These are phyloP conservation scores for Papilio xuthus DNA, from an alignment of 1,140 invertebrate genomes.

Conservation along the genomic window DNA sequence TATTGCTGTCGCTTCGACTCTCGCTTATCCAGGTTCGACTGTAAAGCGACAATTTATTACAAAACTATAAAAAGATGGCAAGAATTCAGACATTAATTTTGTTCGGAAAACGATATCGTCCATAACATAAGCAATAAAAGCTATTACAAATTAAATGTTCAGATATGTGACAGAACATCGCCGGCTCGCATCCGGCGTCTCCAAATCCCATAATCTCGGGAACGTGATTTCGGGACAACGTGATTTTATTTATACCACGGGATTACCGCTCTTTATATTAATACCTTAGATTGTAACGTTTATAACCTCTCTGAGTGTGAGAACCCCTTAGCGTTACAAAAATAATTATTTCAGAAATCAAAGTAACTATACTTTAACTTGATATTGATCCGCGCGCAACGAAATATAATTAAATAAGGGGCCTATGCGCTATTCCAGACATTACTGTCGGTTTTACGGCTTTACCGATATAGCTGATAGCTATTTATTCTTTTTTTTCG, in stretches of 20 bases:
- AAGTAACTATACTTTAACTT: too few species aligned
- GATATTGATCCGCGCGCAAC: too few species aligned
- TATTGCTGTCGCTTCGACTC: too few species aligned
- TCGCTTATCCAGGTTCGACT: too few species aligned
- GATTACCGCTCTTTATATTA: conserved; percentile 25
- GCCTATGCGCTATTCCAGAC: too few species aligned
- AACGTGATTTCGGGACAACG: conserved; percentile 35
- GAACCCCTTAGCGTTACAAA: too few species aligned
- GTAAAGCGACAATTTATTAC: neutral
- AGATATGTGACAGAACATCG: conserved; percentile 17
- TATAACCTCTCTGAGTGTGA: neutral
- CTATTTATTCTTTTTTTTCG: too few species aligned
- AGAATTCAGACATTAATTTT: neutral
- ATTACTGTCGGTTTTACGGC: too few species aligned
- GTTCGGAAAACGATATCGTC: conserved; percentile 19
- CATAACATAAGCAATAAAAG: conserved; percentile 33
- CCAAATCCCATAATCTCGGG: conserved; percentile 37
- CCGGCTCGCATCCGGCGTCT: conserved; percentile 22
- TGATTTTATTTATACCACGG: conserved; percentile 37
- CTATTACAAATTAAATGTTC: conserved; percentile 36
- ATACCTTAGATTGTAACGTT: neutral
- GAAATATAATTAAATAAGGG: too few species aligned
- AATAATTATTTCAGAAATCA: too few species aligned
- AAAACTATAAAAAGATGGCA: neutral
- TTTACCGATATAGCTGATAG: too few species aligned